Evolutionary conservation across 2,113 vertebrate species (phyloP).

Genomic region (Neomonachus schauinslandi): DNA sequence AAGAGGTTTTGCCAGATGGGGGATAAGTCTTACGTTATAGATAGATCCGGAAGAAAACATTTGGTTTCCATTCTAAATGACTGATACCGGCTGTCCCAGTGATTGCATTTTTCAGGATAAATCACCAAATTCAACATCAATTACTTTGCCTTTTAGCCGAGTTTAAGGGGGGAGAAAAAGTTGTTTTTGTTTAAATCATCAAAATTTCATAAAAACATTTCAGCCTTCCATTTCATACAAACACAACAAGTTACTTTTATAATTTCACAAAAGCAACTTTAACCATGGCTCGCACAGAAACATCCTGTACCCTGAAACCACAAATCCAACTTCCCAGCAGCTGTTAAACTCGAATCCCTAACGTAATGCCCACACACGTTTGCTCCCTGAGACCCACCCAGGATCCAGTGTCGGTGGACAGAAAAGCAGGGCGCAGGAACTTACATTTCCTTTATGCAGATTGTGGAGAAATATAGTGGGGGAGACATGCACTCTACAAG

Average conservation of each 20-base stretch:
- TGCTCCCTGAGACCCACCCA: neutral
- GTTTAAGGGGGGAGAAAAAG: neutral
- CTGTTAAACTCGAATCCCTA: neutral
- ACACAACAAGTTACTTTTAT: conserved; percentile 28
- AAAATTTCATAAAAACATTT: conserved; percentile 48
- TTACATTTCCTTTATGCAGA: conserved; percentile 61
- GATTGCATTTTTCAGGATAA: conserved; percentile 84
- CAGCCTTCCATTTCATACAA: neutral
- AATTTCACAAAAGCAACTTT: conserved; percentile 48
- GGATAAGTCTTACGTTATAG: conserved; percentile 84
- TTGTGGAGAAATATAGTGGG: neutral
- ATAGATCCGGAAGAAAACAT: conserved; percentile 84
- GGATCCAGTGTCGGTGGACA: neutral
- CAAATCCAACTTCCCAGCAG: conserved; percentile 52
- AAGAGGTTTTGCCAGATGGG: conserved; percentile 87
- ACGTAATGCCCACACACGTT: neutral
- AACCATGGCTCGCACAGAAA: conserved; percentile 34
- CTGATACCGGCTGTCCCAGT: conserved; percentile 84
- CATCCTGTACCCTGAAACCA: conserved; percentile 56
- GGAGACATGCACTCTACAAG: neutral
- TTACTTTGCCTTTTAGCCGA: conserved; percentile 81
- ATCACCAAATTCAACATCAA: conserved; percentile 83
- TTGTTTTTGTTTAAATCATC: neutral
- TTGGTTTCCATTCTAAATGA: conserved; percentile 86
- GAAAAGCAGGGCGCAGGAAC: neutral